Conservation (phyloP, 2,797 vertebrate genomes). For the Xenopus petersii region DNA sequence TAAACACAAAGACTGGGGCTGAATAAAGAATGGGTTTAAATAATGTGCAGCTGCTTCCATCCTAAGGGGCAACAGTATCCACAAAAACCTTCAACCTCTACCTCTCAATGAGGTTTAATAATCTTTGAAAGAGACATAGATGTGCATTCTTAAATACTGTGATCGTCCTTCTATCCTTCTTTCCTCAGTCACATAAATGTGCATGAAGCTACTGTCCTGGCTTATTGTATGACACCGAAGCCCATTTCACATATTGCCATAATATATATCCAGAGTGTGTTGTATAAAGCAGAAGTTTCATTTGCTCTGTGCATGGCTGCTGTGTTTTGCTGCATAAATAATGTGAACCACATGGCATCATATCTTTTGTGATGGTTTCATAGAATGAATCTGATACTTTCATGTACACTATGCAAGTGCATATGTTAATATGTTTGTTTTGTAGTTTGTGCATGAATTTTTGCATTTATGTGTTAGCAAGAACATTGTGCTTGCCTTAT, state of each 20-base stretch:
- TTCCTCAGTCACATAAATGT: slow-evolving; percentile 3
- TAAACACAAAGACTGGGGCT: background rate
- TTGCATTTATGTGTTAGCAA: too few species aligned
- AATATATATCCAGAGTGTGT: background rate
- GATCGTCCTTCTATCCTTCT: background rate
- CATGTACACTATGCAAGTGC: background rate
- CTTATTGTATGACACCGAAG: background rate
- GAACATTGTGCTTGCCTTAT: too few species aligned
- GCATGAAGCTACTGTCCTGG: background rate
- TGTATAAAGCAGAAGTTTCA: background rate
- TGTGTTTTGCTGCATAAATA: background rate
- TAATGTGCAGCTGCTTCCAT: background rate
- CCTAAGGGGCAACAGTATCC: background rate
- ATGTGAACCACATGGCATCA: background rate
- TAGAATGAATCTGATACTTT: background rate
- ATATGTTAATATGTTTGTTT: too few species aligned
- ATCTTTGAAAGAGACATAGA: background rate
- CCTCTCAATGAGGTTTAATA: background rate
- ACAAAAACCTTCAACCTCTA: background rate
- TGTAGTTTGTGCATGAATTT: too few species aligned
- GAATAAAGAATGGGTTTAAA: background rate
- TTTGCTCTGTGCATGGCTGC: slow-evolving; percentile 12
- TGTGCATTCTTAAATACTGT: too few species aligned
- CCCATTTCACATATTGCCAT: background rate
- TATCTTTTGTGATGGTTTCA: slow-evolving; percentile 13